A percentile compares a stretch with the other conserved stretches of the same genome.
phyloP scores from a whole-genome alignment of 2,113 vertebrate species.

The Asarcornis scutulata region DNA sequence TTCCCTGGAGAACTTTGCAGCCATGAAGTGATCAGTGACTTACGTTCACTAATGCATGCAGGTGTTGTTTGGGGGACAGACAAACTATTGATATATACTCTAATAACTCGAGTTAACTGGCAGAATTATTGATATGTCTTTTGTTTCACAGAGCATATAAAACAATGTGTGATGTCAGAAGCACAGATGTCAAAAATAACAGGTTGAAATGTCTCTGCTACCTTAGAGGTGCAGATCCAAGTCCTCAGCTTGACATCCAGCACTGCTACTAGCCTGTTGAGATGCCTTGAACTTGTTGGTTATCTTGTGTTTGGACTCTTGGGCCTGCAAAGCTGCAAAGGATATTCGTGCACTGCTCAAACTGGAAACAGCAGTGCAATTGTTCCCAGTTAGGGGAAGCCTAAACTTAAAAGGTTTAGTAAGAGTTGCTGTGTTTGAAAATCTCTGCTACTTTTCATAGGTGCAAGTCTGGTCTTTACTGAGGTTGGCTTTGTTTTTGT shows the following conservation, averaged over 20 bases:
- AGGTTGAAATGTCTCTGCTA: not conserved
- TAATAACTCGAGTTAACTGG: not conserved
- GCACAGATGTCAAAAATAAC: not conserved
- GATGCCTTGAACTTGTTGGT: not conserved
- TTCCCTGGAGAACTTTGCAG: not conserved
- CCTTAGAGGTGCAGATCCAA: not conserved
- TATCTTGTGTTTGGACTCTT: not conserved
- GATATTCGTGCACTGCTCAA: not conserved
- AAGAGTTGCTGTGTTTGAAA: not conserved
- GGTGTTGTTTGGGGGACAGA: not conserved
- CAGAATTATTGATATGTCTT: not conserved
- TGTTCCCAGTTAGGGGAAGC: not conserved
- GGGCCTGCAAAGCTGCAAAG: not conserved
- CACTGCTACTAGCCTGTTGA: not conserved
- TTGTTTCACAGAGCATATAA: not conserved
- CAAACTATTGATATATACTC: not conserved
- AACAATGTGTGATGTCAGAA: not conserved
- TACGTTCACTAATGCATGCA: not conserved
- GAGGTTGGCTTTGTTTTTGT: not conserved
- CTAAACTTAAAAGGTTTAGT: not conserved
- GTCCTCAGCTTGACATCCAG: not conserved
- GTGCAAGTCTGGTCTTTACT: not conserved
- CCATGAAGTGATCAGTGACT: not conserved
- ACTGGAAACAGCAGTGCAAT: not conserved
- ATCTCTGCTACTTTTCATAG: not conserved